These are phyloP conservation scores for Thumatha senex DNA, from an alignment of 2,888 invertebrate genomes.

Conservation along the genomic window DNA sequence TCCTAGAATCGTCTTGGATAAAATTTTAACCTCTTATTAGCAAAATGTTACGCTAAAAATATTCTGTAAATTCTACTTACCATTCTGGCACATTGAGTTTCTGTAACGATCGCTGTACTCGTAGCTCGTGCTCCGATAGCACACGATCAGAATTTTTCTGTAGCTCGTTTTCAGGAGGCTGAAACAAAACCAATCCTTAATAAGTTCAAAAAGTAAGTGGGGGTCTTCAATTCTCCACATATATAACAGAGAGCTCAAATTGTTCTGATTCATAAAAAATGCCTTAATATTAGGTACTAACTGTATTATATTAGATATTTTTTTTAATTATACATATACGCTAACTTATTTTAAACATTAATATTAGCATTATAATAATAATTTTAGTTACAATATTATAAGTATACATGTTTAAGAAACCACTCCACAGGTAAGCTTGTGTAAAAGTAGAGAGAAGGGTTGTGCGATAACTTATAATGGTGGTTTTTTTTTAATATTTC, in stretches of 20 bases:
- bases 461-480: too few relatives aligned
- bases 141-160: conserved; percentile 93
- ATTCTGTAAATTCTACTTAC: conserved; percentile 77
- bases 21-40: too few relatives aligned
- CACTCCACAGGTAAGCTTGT: too few relatives aligned
- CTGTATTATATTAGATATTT: background rate
- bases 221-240: too few relatives aligned
- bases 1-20: too few relatives aligned
- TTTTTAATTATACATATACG: background rate
- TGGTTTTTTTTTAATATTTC: too few relatives aligned
- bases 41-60: background rate
- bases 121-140: conserved; percentile 96
- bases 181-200: conserved; percentile 57
- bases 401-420: too few relatives aligned
- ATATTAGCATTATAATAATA: too few relatives aligned
- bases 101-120: conserved; percentile 96
- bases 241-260: background rate
- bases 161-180: conserved; percentile 97
- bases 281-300: background rate
- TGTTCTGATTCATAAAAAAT: background rate
- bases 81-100: conserved; percentile 97
- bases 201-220: background rate
- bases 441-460: too few relatives aligned
- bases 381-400: too few relatives aligned
- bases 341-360: too few relatives aligned